phyloP scores from a whole-genome alignment of 2,797 vertebrate species.

The Brachyalestes nurse region DNA sequence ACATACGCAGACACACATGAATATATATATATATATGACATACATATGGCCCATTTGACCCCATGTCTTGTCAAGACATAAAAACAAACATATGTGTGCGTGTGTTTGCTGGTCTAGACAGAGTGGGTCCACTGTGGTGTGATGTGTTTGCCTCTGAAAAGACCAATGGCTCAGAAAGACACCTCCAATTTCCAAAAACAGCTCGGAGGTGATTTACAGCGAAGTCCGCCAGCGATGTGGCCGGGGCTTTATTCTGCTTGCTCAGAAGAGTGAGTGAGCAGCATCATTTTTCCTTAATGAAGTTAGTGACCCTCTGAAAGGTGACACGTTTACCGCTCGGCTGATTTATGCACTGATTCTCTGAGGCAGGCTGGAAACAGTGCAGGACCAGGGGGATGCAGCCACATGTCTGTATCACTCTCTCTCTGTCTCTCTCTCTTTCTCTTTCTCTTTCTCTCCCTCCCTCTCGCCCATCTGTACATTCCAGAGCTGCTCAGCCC shows the following conservation, averaged over 20 bases:
- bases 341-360: constrained; percentile 82
- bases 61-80: background rate
- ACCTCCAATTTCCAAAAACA: constrained; percentile 65
- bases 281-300: constrained; percentile 84
- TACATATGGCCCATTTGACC: background rate
- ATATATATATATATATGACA: no score
- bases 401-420: constrained; percentile 44
- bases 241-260: constrained; percentile 68
- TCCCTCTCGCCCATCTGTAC: constrained; percentile 6
- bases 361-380: constrained; percentile 75
- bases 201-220: constrained; percentile 70
- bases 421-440: constrained; percentile 1
- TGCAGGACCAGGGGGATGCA: constrained; percentile 69
- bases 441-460: background rate
- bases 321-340: constrained; percentile 83
- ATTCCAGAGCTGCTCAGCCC: constrained; percentile 1
- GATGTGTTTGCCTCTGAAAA: constrained; percentile 65
- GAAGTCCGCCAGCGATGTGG: constrained; percentile 64
- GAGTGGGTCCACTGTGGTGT: constrained; percentile 58
- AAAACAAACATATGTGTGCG: constrained; percentile 6
- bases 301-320: constrained; percentile 86
- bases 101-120: constrained; percentile 37
- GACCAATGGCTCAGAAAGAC: constrained; percentile 65
- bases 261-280: constrained; percentile 76
- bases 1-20: no score